Conservation (phyloP, 2,113 vertebrate genomes). For the Pygathrix nemaeus region DNA sequence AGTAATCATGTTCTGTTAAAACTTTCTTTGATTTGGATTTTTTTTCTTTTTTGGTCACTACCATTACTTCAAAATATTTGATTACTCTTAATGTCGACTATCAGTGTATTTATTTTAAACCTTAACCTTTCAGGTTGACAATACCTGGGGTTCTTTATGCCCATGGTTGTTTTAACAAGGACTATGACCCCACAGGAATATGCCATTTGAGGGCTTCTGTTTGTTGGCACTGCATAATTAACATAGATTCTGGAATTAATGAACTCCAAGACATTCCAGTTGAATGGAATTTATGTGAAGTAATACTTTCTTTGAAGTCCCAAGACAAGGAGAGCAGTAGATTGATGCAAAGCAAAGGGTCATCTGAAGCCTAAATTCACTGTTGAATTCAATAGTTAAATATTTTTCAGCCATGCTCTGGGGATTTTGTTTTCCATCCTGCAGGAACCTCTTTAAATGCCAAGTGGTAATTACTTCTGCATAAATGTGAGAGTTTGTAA, state of each 20-base stretch:
- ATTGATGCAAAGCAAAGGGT: background rate
- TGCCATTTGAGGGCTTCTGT: background rate
- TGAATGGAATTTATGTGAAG: constrained; percentile 43
- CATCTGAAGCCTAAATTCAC: constrained; percentile 23
- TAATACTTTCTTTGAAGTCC: constrained; percentile 59
- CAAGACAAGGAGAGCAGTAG: constrained; percentile 47
- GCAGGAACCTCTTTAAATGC: constrained; percentile 8
- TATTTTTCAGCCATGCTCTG: constrained; percentile 12
- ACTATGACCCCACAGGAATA: background rate
- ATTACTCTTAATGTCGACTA: background rate
- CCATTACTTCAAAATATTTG: constrained; percentile 28
- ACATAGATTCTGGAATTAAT: constrained; percentile 52
- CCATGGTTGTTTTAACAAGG: background rate
- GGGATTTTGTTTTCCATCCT: background rate
- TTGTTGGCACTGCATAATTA: constrained; percentile 53
- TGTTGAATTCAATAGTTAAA: constrained; percentile 30
- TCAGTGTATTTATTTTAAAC: background rate
- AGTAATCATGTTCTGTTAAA: background rate
- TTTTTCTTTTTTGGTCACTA: background rate
- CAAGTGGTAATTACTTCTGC: background rate
- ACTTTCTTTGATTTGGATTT: constrained; percentile 10
- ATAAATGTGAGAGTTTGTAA: background rate
- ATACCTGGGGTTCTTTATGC: background rate
- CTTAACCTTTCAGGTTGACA: background rate
- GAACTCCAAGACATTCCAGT: constrained; percentile 56